Evolutionary conservation across 2,888 invertebrate genomes (phyloP).

Genomic region (Callinectes sapidus): DNA sequence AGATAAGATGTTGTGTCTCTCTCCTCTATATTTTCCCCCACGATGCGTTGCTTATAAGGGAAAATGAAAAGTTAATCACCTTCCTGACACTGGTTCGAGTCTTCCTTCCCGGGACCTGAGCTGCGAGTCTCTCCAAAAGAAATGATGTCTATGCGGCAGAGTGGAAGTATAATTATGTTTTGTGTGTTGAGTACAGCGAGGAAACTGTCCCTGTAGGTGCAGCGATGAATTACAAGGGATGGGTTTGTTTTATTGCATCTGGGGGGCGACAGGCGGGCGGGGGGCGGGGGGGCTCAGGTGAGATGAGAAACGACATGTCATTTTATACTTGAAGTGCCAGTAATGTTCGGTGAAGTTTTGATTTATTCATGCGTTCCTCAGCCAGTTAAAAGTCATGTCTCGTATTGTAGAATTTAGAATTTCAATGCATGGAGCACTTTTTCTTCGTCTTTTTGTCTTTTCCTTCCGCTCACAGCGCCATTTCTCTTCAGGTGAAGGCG

Average conservation of each 20-base stretch:
- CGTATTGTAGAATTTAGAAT: background rate
- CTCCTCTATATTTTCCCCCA: background rate
- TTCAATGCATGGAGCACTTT: background rate
- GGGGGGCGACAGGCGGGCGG: too few relatives aligned
- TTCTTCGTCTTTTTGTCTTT: background rate
- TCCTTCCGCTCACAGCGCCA: background rate
- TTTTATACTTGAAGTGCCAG: background rate
- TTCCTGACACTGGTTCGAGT: background rate
- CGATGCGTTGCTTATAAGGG: constrained; percentile 14
- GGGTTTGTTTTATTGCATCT: background rate
- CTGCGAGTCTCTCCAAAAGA: background rate
- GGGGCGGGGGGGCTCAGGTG: background rate
- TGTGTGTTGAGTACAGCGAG: background rate
- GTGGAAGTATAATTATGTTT: background rate
- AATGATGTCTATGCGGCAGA: background rate
- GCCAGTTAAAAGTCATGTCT: background rate
- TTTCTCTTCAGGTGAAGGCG: background rate
- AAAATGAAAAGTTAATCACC: constrained; percentile 30
- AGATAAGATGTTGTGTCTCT: constrained; percentile 24
- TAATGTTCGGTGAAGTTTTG: background rate
- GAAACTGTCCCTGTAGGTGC: background rate
- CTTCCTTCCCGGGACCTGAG: background rate
- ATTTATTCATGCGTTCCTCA: background rate
- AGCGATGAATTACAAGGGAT: background rate
- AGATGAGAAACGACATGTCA: background rate